Base-by-base conservation (phyloP, 2,888 invertebrate species). In the Pristionchus fissidentatus region DNA sequence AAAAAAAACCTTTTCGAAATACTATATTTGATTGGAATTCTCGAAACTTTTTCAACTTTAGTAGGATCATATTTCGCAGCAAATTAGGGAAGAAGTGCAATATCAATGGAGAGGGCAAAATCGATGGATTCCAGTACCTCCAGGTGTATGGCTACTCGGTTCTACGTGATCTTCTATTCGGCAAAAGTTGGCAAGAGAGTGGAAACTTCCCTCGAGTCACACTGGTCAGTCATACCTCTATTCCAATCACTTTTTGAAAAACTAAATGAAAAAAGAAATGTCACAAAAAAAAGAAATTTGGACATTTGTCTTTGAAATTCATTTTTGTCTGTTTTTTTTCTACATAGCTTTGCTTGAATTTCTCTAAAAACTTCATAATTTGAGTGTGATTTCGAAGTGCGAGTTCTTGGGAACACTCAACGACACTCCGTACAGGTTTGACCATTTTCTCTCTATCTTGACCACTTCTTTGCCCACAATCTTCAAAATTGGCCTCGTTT, bases 161-260 rank as follows among this genome's bases (percentile, higher is more conserved):
- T 15, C 86, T 92, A n/a, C 66, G 89, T 70, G 92, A 92, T 78
- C 85, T 92, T 77, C 84, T 92, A 43, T 88, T 91, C 78, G 92
- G 92, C 32, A 84, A 90, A 57, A 89, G 90, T 2, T 92, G 92
- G 92, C 91, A 91, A 87, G 91, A 91, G 83, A 87, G 88, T 49
- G 92, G 92, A 38, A 92, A 92, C 85, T 92, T 92, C 84, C 92
- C 92, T 13, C 85, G 92, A 38, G 90, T 91, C 83, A 89, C 89
- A 8, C 62, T 89, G 82, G 89, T 88, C 32, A 75, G 85, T 85
- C 70, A 41, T 78, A 43, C 26, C 8, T 57, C 29, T 5, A 57
- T 26, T 57, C 22, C 5, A n/a, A 8, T n/a, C 29, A 8, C 26
- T 29, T 57, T 57, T 26, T 57, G 26, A 57, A 57, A 26, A 5